phyloP scores from a whole-genome alignment of 2,797 vertebrate genomes.

The Eleutherodactylus coqui region DNA sequence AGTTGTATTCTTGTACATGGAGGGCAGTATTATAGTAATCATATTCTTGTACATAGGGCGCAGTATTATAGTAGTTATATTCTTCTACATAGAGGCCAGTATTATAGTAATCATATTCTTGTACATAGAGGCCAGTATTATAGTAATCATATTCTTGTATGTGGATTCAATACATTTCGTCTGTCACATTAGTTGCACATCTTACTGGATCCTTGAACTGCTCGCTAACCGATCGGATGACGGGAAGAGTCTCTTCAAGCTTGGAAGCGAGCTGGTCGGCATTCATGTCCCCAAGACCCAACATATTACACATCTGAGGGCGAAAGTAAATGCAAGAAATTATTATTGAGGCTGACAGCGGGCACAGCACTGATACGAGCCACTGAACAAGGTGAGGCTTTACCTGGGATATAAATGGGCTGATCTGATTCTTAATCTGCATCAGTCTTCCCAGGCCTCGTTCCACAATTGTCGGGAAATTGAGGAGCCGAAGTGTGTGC shows the following conservation, averaged over 20 bases:
- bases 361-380: background rate
- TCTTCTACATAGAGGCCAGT: too few relatives aligned
- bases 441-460: constrained; percentile 92
- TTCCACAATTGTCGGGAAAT: constrained; percentile 97
- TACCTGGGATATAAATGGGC: constrained; percentile 97
- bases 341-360: background rate
- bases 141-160: too few relatives aligned
- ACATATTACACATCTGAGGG: constrained; percentile 94
- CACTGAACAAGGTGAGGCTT: constrained; percentile 10
- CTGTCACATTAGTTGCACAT: background rate
- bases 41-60: too few relatives aligned
- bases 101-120: too few relatives aligned
- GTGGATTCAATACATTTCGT: too few relatives aligned
- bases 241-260: constrained; percentile 91
- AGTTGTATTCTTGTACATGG: too few relatives aligned
- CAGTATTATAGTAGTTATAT: too few relatives aligned
- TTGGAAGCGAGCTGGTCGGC: constrained; percentile 95
- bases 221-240: constrained; percentile 95
- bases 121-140: too few relatives aligned
- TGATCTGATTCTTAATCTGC: constrained; percentile 99
- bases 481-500: constrained; percentile 92
- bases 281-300: constrained; percentile 95
- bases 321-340: background rate
- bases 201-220: constrained; percentile 96
- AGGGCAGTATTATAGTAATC: too few relatives aligned